Conservation (phyloP, 1,140 invertebrate species). For the Lanistes nyassanus region DNA sequence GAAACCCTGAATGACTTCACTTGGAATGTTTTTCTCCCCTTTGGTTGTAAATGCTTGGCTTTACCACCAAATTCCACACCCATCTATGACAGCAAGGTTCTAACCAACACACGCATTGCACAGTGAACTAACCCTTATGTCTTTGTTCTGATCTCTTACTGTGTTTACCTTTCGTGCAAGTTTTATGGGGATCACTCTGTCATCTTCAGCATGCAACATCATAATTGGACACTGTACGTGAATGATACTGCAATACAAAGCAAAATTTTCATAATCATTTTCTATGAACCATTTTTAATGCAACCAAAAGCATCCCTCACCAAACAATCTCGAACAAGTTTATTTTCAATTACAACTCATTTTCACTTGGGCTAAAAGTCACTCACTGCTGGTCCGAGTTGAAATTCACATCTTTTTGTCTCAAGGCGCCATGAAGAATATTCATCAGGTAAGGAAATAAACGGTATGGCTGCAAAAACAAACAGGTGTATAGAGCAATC, state of each 20-base stretch:
- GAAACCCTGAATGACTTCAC: no score
- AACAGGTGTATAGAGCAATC: no score
- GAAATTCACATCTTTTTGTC: not conserved
- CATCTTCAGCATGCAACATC: conserved; percentile 17
- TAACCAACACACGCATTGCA: not conserved
- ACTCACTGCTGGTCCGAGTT: conserved; percentile 18
- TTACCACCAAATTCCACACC: no score
- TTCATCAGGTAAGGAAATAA: conserved; percentile 15
- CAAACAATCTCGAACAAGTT: no score
- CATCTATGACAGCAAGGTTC: no score
- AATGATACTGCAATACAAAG: not conserved
- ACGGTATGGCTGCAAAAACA: conserved; percentile 10
- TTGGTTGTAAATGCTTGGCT: no score
- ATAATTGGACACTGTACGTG: conserved; percentile 12
- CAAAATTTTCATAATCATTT: not conserved
- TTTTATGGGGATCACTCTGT: not conserved
- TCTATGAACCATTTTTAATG: no score
- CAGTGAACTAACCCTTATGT: not conserved
- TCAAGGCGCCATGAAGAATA: conserved; percentile 9
- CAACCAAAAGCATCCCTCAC: no score
- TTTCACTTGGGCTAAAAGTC: no score
- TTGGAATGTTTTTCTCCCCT: no score
- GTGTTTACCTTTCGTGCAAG: conserved; percentile 15
- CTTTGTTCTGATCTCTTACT: no score
- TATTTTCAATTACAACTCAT: no score